phyloP scores from a whole-genome alignment of 2,113 vertebrate genomes.

The Ciconia maguari region DNA sequence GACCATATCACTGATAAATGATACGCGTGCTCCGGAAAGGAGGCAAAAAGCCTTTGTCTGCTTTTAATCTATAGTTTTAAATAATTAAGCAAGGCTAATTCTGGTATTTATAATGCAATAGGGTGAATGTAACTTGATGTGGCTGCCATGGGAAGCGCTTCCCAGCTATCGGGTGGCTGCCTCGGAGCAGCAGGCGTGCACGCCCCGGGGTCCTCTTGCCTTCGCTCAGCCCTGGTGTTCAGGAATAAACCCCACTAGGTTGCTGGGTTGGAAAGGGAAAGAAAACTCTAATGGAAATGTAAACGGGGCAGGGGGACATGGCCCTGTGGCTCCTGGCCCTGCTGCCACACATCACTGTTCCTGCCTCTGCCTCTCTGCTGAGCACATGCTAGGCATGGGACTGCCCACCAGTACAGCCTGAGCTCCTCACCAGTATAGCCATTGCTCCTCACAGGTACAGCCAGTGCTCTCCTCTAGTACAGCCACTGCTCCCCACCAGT shows the following conservation, averaged over 20 bases:
- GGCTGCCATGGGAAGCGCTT: background rate
- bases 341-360: background rate
- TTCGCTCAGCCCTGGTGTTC: background rate
- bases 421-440: background rate
- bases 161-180: background rate
- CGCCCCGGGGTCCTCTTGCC: accelerated
- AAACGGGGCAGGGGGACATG: background rate
- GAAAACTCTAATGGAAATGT: background rate
- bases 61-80: constrained; percentile 52
- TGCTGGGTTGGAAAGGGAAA: background rate
- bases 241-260: background rate
- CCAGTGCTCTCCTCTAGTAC: background rate
- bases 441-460: background rate
- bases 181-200: accelerated
- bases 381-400: background rate
- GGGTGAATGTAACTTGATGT: constrained; percentile 33
- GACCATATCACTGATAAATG: background rate
- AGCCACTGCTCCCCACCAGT: background rate
- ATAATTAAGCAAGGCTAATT: constrained; percentile 67
- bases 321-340: background rate
- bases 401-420: background rate
- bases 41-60: constrained; percentile 25
- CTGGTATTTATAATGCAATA: constrained; percentile 51
- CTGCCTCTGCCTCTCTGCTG: background rate
- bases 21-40: background rate